A percentile compares a stretch with the other conserved stretches of the same genome.
Evolutionary conservation across 1,140 invertebrate species (phyloP).

Genomic region (Temnothorax nylanderi): DNA sequence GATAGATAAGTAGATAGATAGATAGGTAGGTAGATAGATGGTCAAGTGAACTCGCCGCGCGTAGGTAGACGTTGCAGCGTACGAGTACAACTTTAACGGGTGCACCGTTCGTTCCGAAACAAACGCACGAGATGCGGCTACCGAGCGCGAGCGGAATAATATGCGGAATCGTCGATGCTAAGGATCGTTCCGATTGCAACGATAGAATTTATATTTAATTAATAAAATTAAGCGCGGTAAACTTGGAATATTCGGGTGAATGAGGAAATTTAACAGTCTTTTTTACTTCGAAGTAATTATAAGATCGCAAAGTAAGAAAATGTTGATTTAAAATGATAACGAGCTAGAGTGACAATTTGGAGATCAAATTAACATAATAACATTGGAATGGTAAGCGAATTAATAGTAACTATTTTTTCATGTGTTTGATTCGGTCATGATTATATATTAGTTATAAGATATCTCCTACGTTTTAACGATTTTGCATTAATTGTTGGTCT

Average conservation of each 20-base stretch:
- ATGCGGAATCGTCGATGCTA: constrained; percentile 10
- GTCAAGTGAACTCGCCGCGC: constrained; percentile 9
- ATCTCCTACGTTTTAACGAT: not conserved
- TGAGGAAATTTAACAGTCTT: not conserved
- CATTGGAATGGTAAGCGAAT: not conserved
- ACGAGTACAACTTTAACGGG: constrained; percentile 41
- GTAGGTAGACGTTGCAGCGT: constrained; percentile 49
- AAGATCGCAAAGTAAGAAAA: not conserved
- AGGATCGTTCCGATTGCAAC: not conserved
- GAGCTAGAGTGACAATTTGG: not conserved
- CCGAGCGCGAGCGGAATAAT: constrained; percentile 54
- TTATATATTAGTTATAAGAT: not conserved
- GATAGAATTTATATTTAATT: not conserved
- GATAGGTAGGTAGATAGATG: constrained; percentile 61
- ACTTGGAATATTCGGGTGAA: constrained; percentile 7
- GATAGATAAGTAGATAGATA: constrained; percentile 61
- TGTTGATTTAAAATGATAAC: not conserved
- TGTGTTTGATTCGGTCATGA: not conserved
- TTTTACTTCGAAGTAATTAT: not conserved
- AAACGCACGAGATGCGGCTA: constrained; percentile 56
- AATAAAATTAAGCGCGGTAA: not conserved
- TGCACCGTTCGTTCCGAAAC: constrained; percentile 23
- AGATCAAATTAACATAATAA: constrained; percentile 6
- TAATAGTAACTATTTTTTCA: not conserved
- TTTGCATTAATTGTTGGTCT: not conserved